Base-by-base conservation (phyloP, 1,140 invertebrate genomes). In the Bombus fervidus region DNA sequence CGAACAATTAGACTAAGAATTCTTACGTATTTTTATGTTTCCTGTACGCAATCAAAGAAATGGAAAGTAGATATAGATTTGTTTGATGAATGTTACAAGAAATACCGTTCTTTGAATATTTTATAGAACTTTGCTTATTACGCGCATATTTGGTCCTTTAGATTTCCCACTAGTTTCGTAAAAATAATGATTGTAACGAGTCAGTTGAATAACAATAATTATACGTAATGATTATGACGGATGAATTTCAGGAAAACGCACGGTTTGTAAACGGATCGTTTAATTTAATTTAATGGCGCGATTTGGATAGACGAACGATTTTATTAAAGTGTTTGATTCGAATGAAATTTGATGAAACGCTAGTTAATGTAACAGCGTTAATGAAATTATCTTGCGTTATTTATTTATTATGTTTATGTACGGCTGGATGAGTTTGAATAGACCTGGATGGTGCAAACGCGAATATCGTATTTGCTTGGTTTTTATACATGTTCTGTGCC, bases 401-500 rank as follows among this genome's bases (percentile, higher is more conserved):
- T 78, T 25, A 31, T 43, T 78, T 43, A 79, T 79, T 39, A 71
- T 39, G 78, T 71, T 53, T 39, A 37, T 53, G 25, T 8, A 79
- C 64, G 78, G 31, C 9, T 22, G 78, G 64, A 69, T 53, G 34
- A 43, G 31, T 80, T 80, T 53, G 64, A 31, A 73, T 62, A 39
- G 69, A 71, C 15, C n/a, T 39, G 41, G 41, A 79, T 12, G 34
- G n/a, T 34, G 28, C 31, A 73, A 76, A 78, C 66, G 62, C 62
- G 25, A 31, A 39, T 41, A 86, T 77, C 83, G 68, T 68, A 62
- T 86, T 78, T 64, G 34, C 64, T 69, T 59, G 31, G 75, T 88
- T 89, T 88, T 88, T 64, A 88, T 57, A 59, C 31, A 43, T 18
- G 41, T 25, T 41, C 8, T 31, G 28, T 8, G 68, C 59, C 59